These are phyloP conservation scores for Orbicella faveolata DNA, from an alignment of 64 coral and sea anemone genomes.

Conservation along the genomic window DNA sequence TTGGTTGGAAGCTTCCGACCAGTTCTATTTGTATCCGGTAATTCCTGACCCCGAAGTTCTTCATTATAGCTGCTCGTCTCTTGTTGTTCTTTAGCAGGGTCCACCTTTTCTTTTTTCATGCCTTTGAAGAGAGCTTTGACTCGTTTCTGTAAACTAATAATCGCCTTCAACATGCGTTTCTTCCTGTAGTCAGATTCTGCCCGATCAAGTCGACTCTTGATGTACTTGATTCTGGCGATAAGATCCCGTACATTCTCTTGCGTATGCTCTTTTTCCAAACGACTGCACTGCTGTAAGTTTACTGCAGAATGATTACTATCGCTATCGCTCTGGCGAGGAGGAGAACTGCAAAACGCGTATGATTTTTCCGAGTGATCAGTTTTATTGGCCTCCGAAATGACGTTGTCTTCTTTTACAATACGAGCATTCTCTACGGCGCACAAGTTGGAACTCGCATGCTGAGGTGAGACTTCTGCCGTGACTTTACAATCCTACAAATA, in stretches of 20 bases:
- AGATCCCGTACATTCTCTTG: slow-evolving; percentile 9
- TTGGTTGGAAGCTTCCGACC: background rate
- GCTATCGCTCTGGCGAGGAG: background rate
- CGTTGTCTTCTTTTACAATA: background rate
- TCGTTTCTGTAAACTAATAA: slow-evolving; percentile 4
- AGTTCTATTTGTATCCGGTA: background rate
- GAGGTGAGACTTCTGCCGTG: background rate
- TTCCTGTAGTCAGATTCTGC: slow-evolving; percentile 20
- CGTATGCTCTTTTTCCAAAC: background rate
- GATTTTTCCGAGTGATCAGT: background rate
- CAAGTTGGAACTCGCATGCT: background rate
- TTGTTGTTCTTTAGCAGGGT: background rate
- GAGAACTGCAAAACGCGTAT: background rate
- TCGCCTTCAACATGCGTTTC: slow-evolving; percentile 2
- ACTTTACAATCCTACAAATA: background rate
- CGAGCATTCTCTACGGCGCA: too few species aligned
- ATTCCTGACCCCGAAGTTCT: background rate
- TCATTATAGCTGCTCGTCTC: background rate
- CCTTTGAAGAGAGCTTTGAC: slow-evolving; percentile 20
- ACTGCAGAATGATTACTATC: background rate
- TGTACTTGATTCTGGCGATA: background rate
- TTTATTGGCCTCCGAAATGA: too few species aligned
- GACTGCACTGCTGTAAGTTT: background rate
- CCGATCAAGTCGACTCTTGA: slow-evolving; percentile 25
- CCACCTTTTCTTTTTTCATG: background rate